Evolutionary conservation across 2,113 vertebrate species (phyloP), one percentile per base, ranked within the genome.

Genomic region (Gymnocephalus cernua): DNA sequence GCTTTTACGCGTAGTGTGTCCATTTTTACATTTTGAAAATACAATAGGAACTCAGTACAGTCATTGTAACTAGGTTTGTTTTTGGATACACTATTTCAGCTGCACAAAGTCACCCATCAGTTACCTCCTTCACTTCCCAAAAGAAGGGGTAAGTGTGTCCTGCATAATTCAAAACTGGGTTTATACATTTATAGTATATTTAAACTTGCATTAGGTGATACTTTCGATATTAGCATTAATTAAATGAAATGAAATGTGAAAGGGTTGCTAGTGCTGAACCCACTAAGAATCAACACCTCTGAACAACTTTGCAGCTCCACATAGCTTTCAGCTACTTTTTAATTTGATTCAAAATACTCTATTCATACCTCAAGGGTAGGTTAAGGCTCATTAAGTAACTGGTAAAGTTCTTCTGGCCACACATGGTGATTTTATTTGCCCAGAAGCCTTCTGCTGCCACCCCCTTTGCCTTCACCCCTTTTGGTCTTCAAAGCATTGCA

Each of bases 311-410:
- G 41, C 27, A 75, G 19, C 54, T 9, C 35, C 27, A 23, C 3
- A 4, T 19, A 47, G 51, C 65, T 47, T 67, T 25, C 21, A 54
- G 23, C 62, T 41, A 29, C 12, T 41, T 72, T 69, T 76, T 41
- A 32, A 65, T 69, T n/a, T 0, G 19, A 53, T 48, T 69, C 12
- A 6, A 16, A 61, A 47, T 53, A 25, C n/a, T 62, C 47, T 25
- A 44, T 58, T 61, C 29, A 3, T 32, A 64, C 25, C 64, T 76
- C 15, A 11, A 48, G n/a, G 6, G 29, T 56, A 44, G 29, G 69
- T 68, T 67, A 58, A 59, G 38, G n/a, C 57, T 82, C 51, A 57
- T 86, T 73, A 79, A 38, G 19, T 63, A n/a, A 21, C 21, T 53
- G 5, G 45, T 71, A 61, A 51, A 25, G 29, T 3, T 62, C 14